Base-by-base conservation (phyloP, 2,797 vertebrate genomes). In the Coccyzus lansbergi region DNA sequence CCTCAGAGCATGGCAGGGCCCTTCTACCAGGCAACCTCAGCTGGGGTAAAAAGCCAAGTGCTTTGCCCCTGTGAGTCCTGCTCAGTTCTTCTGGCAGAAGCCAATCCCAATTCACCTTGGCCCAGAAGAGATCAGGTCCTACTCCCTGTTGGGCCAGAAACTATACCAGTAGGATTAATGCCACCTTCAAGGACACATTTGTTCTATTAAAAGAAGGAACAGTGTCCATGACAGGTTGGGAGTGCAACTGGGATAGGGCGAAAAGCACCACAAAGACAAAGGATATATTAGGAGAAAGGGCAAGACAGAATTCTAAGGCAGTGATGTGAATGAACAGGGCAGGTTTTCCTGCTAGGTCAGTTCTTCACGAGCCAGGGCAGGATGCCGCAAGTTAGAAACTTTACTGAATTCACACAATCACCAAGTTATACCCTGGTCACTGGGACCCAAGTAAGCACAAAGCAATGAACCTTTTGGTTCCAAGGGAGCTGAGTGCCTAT, bases 11-110 rank as follows among this genome's bases (percentile, higher is more conserved):
- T 4, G 10, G 33, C 60, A 80, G 21, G 33, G 40, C 12, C 16
- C 20, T 75, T 34, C 49, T 21, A 33, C 17, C 40, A 51, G 64
- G 26, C 62, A 90, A 55, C 26, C 36, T 64, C 55, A 25, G 7
- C 0, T 7, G 2, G 15, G 18, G 31, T 2, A 3, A 26, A 22
- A 12, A 74, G 24, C 8, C 7, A n/a, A 55, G 68, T 12, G 7
- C 46, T 69, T 42, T 71, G 49, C 15, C 58, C 42, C 46, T 7
- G 63, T n/a, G 17, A 80, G 42, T 6, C 67, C 4, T 44, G 34
- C 29, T 51, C 49, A 53, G 26, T 56, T 44, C 19, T 40, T 59
- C 80, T 79, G 31, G 59, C 38, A 33, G 44, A 71, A 70, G 28
- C 36, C 65, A 77, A 15, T 7, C 34, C n/a, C 36, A 83, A n/a